Base-by-base conservation (phyloP, 2,113 vertebrate genomes). In the Aegithalos caudatus region DNA sequence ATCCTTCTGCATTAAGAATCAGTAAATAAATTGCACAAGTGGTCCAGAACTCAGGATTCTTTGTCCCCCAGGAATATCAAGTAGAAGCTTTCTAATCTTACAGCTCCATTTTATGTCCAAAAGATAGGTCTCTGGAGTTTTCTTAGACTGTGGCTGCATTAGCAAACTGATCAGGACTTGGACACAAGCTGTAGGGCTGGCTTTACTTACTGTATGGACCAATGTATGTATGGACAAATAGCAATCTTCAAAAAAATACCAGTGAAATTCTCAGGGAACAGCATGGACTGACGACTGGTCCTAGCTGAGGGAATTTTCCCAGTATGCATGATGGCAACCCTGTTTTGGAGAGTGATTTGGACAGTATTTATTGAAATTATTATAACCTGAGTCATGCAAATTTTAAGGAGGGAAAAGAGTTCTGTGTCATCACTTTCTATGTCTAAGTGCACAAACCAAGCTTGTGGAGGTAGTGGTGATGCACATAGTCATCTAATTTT, bases 281-380 rank as follows among this genome's bases (percentile, higher is more conserved):
- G 13, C 10, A 81, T 11, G 28, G 24, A 25, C 33, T 21, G 8
- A 58, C 27, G 16, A 64, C 21, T 38, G 3, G 40, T 80, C 17
- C 28, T 48, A 51, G 19, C 5, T n/a, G 2, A 14, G 11, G 5
- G 6, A 80, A 70, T 70, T 83, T 80, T 70, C 42, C 66, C 31
- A 45, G 14, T 37, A 17, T 25, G 4, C 7, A 0, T 47, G 11
- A 50, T 45, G 6, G 3, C 2, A 8, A 40, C 10, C 12, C 3
- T 37, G 7, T 27, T 88, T 53, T 29, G 24, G 37, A 92, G 20
- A 86, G 10, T 1, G 0, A 51, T 38, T 48, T 23, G 13, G 25
- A 70, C 66, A 72, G 2, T 14, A 40, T 61, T 45, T 80, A 45
- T 48, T 72, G 0, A 3, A 42, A n/a, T 69, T 4, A 35, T 45